Base-by-base conservation (phyloP, 2,113 vertebrate genomes). In the Archocentrus centrarchus region DNA sequence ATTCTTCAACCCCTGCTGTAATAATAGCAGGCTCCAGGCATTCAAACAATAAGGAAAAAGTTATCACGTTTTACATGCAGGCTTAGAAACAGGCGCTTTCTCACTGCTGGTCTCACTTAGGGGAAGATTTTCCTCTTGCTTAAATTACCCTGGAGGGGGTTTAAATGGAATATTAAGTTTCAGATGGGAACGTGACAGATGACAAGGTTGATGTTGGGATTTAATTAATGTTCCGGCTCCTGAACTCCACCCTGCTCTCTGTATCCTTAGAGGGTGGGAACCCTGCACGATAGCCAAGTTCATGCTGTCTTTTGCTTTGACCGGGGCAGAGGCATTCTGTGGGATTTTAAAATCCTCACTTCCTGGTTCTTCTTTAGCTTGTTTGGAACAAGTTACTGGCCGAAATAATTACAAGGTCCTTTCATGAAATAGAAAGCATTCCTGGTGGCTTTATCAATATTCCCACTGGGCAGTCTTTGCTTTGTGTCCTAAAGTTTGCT, bases 201-300 rank as follows among this genome's bases (percentile, higher is more conserved):
- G 88, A 89, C 60, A 77, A 64, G 27, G 13, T 76, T 44, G 35
- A 84, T 75, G 82, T 62, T 80, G 64, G 57, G 2, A 66, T 92
- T 89, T 87, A 91, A 88, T 11, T 88, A 92, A 93, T 85, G 60
- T 78, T 66, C 78, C 79, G 88, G 62, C 83, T 76, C 9, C 61
- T 68, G 59, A 70, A 79, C 93, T 94, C 94, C 95, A 93, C 93
- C 94, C 92, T 15, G 70, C 14, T 59, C 11, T 93, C 82, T 93
- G 91, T 94, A 47, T 92, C 91, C 75, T 92, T 94, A 92, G 63
- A 94, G 95, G 95, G 95, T 93, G 96, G 95, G 89, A 94, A 91
- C 92, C 78, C 75, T 77, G 6, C 59, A 20, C 24, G 5, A 73
- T 47, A 59, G 88, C 82, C 86, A 80, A 68, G 77, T 77, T 85